phyloP scores from a whole-genome alignment of 2,113 vertebrate genomes.

The Mugil cephalus region DNA sequence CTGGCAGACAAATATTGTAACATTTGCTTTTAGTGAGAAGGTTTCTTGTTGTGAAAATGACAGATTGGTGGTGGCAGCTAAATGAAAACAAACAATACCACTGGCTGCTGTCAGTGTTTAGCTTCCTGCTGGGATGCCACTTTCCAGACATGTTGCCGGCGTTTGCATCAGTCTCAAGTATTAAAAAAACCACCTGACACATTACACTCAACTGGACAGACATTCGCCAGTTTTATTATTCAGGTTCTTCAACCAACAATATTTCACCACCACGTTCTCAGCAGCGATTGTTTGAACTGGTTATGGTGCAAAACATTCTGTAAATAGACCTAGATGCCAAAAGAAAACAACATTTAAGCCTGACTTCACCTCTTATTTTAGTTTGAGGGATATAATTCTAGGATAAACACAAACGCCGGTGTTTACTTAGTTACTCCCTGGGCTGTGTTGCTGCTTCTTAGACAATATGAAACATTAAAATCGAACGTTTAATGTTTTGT shows the following conservation, averaged over 20 bases:
- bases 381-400: slow-evolving; percentile 2
- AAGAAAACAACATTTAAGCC: neutral
- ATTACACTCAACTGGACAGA: neutral
- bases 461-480: neutral
- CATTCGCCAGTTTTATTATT: neutral
- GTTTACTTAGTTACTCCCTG: too few species aligned
- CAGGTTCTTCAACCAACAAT: too few species aligned
- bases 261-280: too few species aligned
- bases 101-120: slow-evolving; percentile 7
- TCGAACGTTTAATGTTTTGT: neutral
- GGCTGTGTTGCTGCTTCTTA: too few species aligned
- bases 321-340: too few species aligned
- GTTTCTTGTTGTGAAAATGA: neutral
- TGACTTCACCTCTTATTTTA: neutral
- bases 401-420: neutral
- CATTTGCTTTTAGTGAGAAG: slow-evolving; percentile 13
- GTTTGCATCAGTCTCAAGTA: slow-evolving; percentile 19
- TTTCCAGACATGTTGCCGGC: neutral
- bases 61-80: slow-evolving; percentile 6
- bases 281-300: too few species aligned
- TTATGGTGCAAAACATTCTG: neutral
- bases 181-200: neutral
- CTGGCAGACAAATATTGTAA: too few species aligned
- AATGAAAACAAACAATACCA: neutral
- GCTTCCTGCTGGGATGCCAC: slow-evolving; percentile 19